phyloP scores from a whole-genome alignment of 2,888 invertebrate genomes.

The Andrena hattorfiana region DNA sequence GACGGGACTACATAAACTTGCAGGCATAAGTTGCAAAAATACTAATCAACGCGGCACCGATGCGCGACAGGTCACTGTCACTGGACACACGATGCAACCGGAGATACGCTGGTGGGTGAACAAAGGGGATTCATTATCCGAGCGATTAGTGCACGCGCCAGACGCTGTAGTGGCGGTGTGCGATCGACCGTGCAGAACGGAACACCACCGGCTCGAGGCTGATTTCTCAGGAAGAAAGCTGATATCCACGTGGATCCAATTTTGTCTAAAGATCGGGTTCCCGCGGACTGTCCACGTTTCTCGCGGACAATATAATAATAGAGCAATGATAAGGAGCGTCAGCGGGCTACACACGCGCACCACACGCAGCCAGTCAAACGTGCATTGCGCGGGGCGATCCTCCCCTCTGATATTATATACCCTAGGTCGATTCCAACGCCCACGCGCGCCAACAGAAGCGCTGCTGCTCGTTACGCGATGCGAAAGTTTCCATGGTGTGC shows the following conservation, averaged over 20 bases:
- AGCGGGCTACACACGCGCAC: constrained; percentile 1
- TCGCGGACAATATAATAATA: constrained; percentile 61
- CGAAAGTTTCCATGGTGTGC: not conserved
- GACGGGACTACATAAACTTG: not conserved
- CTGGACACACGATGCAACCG: constrained; percentile 22
- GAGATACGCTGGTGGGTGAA: constrained; percentile 22
- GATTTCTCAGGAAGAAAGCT: constrained; percentile 75
- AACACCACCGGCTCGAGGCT: constrained; percentile 43
- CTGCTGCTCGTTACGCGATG: not conserved
- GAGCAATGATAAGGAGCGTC: constrained; percentile 51
- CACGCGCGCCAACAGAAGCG: not conserved
- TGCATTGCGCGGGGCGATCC: not conserved
- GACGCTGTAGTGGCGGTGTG: constrained; percentile 25
- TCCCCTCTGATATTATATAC: constrained; percentile 29
- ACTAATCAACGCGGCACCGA: not conserved
- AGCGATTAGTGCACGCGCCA: constrained; percentile 62
- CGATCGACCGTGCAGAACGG: constrained; percentile 35
- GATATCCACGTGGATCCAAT: constrained; percentile 76
- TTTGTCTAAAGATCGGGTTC: constrained; percentile 71
- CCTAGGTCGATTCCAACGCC: not conserved
- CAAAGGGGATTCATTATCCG: constrained; percentile 55
- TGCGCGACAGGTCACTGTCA: constrained; percentile 16
- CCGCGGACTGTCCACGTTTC: constrained; percentile 51
- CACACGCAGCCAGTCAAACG: constrained; percentile 6
- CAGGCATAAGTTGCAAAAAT: not conserved